Percentiles rank a stretch among this genome's conserved stretches.
phyloP scores from a whole-genome alignment of 1,140 invertebrate genomes.

The silkworm (Bombyx mori) region ASM3026992v2 NC_085119.1:2003501-2004000 shows the following conservation, averaged over 20 bases:
- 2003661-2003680: constrained; percentile 31
- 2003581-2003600: no score
- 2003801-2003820: not conserved
- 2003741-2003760: constrained; percentile 30
- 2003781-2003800: not conserved
- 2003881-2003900: no score
- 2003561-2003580: no score
- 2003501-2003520: no score
- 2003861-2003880: no score
- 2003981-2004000: no score
- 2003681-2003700: constrained; percentile 34
- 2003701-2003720: constrained; percentile 24
- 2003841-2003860: not conserved
- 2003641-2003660: constrained; percentile 26
- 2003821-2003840: not conserved
- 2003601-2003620: not conserved
- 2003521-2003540: no score
- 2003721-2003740: constrained; percentile 27
- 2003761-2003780: constrained; percentile 31
- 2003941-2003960: no score
- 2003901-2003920: no score
- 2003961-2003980: no score
- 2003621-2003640: not conserved
- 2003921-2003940: no score
- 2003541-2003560: no score